Conservation (phyloP, 2,797 vertebrate species). For the Gymnocypris eckloni region DNA sequence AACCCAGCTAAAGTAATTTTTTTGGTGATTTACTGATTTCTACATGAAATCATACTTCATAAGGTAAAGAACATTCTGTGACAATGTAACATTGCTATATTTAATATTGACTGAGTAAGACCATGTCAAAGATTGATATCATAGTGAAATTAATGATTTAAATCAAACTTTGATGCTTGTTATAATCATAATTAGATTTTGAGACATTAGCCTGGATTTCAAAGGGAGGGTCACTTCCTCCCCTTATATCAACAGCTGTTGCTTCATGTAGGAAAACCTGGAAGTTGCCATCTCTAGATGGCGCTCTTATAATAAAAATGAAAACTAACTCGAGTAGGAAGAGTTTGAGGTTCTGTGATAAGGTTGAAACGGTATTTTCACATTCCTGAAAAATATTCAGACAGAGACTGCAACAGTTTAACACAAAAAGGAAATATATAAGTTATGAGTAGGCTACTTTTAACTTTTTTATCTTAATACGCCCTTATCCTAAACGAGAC, state of each 20-base stretch:
- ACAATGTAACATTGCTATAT: too few relatives aligned
- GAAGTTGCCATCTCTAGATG: constrained; percentile 8
- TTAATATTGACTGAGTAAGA: too few relatives aligned
- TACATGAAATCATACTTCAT: too few relatives aligned
- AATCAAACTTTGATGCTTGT: too few relatives aligned
- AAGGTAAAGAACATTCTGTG: too few relatives aligned
- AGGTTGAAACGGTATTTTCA: neutral
- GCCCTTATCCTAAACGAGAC: neutral
- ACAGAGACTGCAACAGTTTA: neutral
- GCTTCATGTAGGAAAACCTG: neutral
- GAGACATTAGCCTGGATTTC: too few relatives aligned
- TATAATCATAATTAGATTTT: too few relatives aligned
- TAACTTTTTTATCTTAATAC: neutral
- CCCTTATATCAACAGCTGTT: neutral
- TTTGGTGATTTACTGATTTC: too few relatives aligned
- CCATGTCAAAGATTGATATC: too few relatives aligned
- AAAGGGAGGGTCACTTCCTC: neutral
- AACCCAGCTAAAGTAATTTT: too few relatives aligned
- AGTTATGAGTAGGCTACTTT: neutral
- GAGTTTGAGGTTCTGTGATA: neutral
- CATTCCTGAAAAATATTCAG: neutral
- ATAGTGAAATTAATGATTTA: too few relatives aligned
- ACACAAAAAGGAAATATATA: neutral
- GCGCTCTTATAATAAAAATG: constrained; percentile 19
- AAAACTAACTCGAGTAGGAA: neutral